Percentiles rank a stretch among this genome's conserved stretches.
phyloP scores from a whole-genome alignment of 2,888 invertebrate species.

The Anoplius nigerrimus region DNA sequence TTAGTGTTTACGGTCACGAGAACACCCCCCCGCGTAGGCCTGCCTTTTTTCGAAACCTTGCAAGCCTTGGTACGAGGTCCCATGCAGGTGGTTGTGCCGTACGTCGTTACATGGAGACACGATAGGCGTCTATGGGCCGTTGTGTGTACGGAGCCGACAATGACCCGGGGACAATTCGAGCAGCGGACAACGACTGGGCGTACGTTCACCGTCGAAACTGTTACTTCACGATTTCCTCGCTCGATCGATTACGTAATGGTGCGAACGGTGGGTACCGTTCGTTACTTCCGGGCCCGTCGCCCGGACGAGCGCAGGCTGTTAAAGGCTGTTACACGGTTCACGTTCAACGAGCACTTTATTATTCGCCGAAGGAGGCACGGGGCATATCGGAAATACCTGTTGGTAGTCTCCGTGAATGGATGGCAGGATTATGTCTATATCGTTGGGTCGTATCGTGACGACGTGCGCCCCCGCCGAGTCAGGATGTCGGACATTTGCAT shows the following conservation, averaged over 20 bases:
- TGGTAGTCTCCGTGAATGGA: constrained; percentile 55
- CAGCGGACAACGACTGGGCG: too few species aligned
- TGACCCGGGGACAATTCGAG: too few species aligned
- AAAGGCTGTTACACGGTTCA: constrained; percentile 40
- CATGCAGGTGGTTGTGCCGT: too few species aligned
- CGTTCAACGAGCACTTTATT: constrained; percentile 24
- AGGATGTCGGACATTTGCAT: constrained; percentile 43
- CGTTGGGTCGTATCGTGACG: constrained; percentile 26
- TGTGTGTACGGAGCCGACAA: too few species aligned
- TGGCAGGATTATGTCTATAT: constrained; percentile 45
- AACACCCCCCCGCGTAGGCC: too few species aligned
- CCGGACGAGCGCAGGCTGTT: constrained; percentile 9
- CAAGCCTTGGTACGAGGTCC: too few species aligned
- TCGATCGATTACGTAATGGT: constrained; percentile 31
- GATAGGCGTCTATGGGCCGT: too few species aligned
- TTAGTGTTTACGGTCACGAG: too few species aligned
- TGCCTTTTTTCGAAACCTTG: too few species aligned
- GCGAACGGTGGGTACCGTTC: constrained; percentile 25
- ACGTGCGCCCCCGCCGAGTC: constrained; percentile 21
- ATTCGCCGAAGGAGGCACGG: constrained; percentile 32
- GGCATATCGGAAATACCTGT: constrained; percentile 66
- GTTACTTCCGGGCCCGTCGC: constrained; percentile 36
- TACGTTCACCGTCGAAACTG: too few species aligned
- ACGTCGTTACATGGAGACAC: too few species aligned
- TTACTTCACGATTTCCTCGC: constrained; percentile 5